Base-by-base conservation (phyloP, 2,797 vertebrate species). In the Crocidura indochinensis region DNA sequence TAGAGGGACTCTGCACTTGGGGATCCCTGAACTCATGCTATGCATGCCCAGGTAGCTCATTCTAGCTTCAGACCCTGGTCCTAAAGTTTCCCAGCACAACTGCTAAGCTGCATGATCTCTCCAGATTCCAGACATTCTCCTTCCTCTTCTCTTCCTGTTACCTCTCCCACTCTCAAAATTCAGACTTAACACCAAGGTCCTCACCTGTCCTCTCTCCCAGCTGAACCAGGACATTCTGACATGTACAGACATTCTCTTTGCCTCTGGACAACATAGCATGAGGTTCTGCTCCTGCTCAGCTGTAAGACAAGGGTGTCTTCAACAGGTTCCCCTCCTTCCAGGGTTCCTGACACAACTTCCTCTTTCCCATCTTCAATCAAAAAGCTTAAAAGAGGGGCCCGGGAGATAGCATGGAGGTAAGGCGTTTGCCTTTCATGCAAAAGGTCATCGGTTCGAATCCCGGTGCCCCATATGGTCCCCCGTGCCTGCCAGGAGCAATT, bases 31-130 rank as follows among this genome's bases (percentile, higher is more conserved):
- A 26, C 75, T 49, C 3, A 7, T 27, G 62, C 38, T 26, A 31
- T 20, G 60, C 62, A n/a, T 26, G 67, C 9, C 75, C 17, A 2
- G 38, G 71, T 88, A 86, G 95, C 91, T 93, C 91, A 94, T 31
- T 78, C 88, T 17, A 65, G 64, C 29, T 49, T 47, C 84, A 83
- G 72, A 75, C 38, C 60, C 71, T 72, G 71, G 20, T 71, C 62
- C 74, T 62, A 76, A 74, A 56, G 2, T 8, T 26, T 14, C 38
- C 65, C 74, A 84, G 80, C 82, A 75, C 86, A 89, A 82, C 91
- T 95, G 87, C 71, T 46, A 0, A 6, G n/a, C n/a, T n/a, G n/a
- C n/a, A n/a, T n/a, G n/a, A n/a, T n/a, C n/a, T n/a, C n/a, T 78
- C 60, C 82, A 83, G 72, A 87, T 85, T 71, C 84, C 49, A 46